Base-by-base conservation (phyloP, 2,113 vertebrate genomes). In the Donacobius atricapilla region DNA sequence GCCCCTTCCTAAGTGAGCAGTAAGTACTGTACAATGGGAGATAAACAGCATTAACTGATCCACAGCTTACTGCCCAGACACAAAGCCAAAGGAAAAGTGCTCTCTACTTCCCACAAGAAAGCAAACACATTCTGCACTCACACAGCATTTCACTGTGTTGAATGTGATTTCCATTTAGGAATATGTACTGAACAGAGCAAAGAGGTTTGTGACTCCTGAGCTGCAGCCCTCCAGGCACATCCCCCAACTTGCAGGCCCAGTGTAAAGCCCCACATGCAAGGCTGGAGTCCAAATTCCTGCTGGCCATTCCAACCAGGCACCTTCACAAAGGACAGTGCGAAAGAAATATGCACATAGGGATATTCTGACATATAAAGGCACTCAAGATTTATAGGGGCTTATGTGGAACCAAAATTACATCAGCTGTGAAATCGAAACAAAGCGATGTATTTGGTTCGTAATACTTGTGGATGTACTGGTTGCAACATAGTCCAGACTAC, bases 161-260 rank as follows among this genome's bases (percentile, higher is more conserved):
- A 39, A 39, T 51, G 45, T 44, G 6, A 69, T 44, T 96, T 96
- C 94, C 56, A 57, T 77, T 44, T 66, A 89, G 91, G 89, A 94
- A 93, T 65, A 91, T 56, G 73, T 77, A 94, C 66, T 96, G 94
- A 96, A 94, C 50, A 92, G 93, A 96, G 93, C 81, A 83, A 83
- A 84, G 93, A 50, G 54, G 21, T 87, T 86, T 83, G 69, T 65
- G 93, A 68, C 90, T 96, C 93, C 95, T 66, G 91, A 95, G 95
- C 97, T 96, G 96, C 96, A 96, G 96, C 82, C 78, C 73, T 93
- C 79, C 88, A 58, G 19, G 92, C 85, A 93, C 94, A 97, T 97
- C 93, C 83, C 81, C 81, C 56, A 11, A 5, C 22, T 14, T 44
- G 75, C 66, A 76, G 39, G 40, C 64, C 42, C 58, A 77, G 93